Percentiles rank a stretch among this genome's conserved stretches.
Evolutionary conservation across 1,140 invertebrate species (phyloP).

Genomic region (Drosophila yakuba): DNA sequence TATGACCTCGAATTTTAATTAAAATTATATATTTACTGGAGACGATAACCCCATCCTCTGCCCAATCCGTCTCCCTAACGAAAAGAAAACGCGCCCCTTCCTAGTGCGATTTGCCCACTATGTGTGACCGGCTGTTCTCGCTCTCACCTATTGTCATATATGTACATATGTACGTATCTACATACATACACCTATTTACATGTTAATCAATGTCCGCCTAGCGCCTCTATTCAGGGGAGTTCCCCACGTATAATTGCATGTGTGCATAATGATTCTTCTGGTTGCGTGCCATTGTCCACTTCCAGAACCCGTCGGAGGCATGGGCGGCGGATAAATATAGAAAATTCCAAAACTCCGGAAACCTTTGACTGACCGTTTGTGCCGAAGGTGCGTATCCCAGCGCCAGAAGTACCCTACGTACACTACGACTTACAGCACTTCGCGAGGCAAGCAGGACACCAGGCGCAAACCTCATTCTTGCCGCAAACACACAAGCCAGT

Average conservation of each 20-base stretch:
- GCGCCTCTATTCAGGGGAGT: too few relatives aligned
- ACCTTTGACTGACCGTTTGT: constrained; percentile 22
- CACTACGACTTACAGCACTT: background rate
- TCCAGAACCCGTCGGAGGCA: constrained; percentile 67
- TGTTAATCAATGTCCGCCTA: background rate
- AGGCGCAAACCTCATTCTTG: constrained; percentile 18
- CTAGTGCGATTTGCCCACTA: background rate
- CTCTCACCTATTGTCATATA: background rate
- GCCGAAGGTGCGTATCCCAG: background rate
- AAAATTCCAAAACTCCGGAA: constrained; percentile 24
- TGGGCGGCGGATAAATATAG: constrained; percentile 50
- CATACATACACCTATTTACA: background rate
- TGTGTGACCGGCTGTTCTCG: background rate
- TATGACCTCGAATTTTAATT: too few relatives aligned
- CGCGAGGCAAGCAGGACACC: too few relatives aligned
- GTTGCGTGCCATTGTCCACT: constrained; percentile 69
- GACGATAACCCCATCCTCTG: too few relatives aligned
- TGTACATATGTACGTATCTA: too few relatives aligned
- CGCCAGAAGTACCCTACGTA: too few relatives aligned
- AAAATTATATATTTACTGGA: too few relatives aligned
- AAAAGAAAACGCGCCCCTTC: too few relatives aligned
- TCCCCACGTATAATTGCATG: constrained; percentile 28
- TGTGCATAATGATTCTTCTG: constrained; percentile 53
- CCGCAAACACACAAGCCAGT: constrained; percentile 16
- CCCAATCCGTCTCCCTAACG: too few relatives aligned